Base-by-base conservation (phyloP, 2,797 vertebrate genomes). In the Acanthurus leucopareius region DNA sequence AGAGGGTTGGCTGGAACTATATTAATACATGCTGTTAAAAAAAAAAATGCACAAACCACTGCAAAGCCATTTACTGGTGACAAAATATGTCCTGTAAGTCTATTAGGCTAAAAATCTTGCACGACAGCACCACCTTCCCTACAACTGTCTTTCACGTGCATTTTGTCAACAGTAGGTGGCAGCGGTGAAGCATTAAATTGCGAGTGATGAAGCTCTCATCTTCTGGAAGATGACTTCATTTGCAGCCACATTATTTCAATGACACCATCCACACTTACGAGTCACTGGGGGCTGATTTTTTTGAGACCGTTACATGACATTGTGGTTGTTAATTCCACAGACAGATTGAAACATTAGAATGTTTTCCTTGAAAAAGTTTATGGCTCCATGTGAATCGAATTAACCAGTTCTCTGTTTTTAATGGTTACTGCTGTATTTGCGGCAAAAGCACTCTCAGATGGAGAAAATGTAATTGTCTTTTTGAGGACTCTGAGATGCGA, bases 81-180 rank as follows among this genome's bases (percentile, higher is more conserved):
- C 25, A 25, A 25, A 25, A 25, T 25, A 25, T 25, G 25, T 25
- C 3, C 25, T 25, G 25, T 25, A 25, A 25, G 25, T 25, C 25
- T 25, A 25, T 3, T 25, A 25, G 25, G 25, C 25, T 25, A 25
- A 25, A 25, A 25, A 25, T 25, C 25, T 25, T 25, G 44, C 44
- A 45, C 4, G 44, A 45, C 44, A 45, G 25, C 25, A 25, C 2
- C 25, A 25, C 25, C 25, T 25, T 25, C 25, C 25, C 25, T 25
- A 25, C 16, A 10, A 11, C 44, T 47, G 19, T 7, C 40, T 44
- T 11, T 3, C 47, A 38, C 49, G 22, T 58, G 22, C 2, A 0
- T 10, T 16, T 28, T 32, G 2, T 53, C 3, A 78, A 0, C 93
- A 89, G 56, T 4, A 89, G 91, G 77, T 79, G 93, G 91, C 86